Conservation (phyloP, 2,113 vertebrate species). For the Dissostichus mawsoni region DNA sequence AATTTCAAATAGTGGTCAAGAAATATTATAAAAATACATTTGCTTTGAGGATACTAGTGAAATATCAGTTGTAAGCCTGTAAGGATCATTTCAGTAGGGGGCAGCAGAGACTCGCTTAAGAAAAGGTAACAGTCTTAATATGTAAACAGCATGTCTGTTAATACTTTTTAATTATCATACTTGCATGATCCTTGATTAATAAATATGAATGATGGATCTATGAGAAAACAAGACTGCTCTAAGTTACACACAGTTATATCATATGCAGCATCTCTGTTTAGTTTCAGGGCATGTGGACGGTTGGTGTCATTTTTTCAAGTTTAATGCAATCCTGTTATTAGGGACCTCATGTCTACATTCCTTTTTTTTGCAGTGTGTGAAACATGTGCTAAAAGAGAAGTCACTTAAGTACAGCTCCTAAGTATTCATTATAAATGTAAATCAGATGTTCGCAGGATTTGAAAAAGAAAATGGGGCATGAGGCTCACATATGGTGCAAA, state of each 20-base stretch:
- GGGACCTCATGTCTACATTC: conserved; percentile 8
- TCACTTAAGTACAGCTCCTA: conserved; percentile 28
- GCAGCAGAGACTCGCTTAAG: conserved; percentile 64
- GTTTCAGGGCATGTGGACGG: conserved; percentile 34
- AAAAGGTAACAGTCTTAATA: conserved; percentile 45
- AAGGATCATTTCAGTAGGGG: conserved; percentile 60
- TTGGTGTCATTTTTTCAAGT: conserved; percentile 39
- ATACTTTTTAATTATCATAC: conserved; percentile 40
- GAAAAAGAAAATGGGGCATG: conserved; percentile 12
- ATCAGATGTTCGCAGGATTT: conserved; percentile 50
- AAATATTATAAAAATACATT: conserved; percentile 38
- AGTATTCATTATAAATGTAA: conserved; percentile 48
- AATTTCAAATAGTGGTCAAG: conserved; percentile 46
- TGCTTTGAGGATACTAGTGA: conserved; percentile 22
- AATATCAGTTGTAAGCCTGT: conserved; percentile 11
- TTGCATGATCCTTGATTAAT: conserved; percentile 48
- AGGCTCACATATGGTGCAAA: conserved; percentile 59
- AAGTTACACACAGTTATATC: conserved; percentile 22
- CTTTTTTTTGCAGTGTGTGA: conserved; percentile 6
- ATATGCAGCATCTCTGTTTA: conserved; percentile 16
- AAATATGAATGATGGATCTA: conserved; percentile 55
- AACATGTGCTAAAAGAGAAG: conserved; percentile 26
- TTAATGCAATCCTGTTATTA: conserved; percentile 53
- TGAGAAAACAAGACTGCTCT: conserved; percentile 24
- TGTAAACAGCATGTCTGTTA: conserved; percentile 41